Base-by-base conservation (phyloP, 2,888 invertebrate genomes). In the Scrobipalpa atriplicella region DNA sequence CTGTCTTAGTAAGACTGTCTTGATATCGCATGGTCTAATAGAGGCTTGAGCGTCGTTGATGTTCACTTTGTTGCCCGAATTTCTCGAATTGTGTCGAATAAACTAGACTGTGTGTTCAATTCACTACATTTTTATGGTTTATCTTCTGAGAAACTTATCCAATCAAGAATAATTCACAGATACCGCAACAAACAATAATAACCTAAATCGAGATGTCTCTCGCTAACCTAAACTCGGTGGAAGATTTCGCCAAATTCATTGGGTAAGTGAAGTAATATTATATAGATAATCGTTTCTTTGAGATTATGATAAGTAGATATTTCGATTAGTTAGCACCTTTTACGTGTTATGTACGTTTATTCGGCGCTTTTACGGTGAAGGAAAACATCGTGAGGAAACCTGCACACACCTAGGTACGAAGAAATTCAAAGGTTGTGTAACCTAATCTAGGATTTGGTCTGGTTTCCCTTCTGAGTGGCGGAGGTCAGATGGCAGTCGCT, bases 171-270 rank as follows among this genome's bases (percentile, higher is more conserved):
- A 11, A 18, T 18, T 54, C 10, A 18, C 7, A n/a, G 1, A 38
- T 47, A 58, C 36, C 38, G 29, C 3, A n/a, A 19, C 10, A 29
- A 36, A 16, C 13, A 11, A 13, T 18, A 71, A 70, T 78, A 82
- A 84, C 81, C 81, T 79, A 67, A 70, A 71, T 70, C 73, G 77
- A 75, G 80, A 95, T 95, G 95, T 81, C 94, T 72, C 86, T 94
- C 71, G 80, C 81, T 66, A 87, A 85, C 77, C 83, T 95, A 70
- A 85, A 89, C 69, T 88, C 90, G 38, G 79, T 83, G 47, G 93
- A 93, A 60, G 91, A 93, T 75, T 95, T 94, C 77, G 82, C 90
- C 60, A 89, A 81, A 75, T 89, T 89, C 75, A 82, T 89, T 69
- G 82, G 81, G 90, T 90, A 82, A 79, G 81, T 73, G 54, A 62